Conservation (phyloP, 2,888 invertebrate species). For the Emmelina monodactyla region DNA sequence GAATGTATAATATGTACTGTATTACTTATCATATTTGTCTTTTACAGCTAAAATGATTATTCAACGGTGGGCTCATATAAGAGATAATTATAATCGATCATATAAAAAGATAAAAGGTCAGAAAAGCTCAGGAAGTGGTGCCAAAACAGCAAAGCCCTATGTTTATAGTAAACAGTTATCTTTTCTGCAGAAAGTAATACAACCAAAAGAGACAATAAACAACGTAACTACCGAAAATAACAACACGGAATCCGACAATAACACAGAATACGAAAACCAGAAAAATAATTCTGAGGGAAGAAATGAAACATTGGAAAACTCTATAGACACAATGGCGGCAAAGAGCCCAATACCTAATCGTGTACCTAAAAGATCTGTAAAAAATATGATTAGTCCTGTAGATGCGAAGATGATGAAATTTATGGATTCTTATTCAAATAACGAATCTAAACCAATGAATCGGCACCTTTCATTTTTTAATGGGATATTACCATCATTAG, state of each 20-base stretch:
- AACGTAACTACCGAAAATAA: constrained; percentile 2
- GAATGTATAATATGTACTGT: no score
- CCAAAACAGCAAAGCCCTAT: background rate
- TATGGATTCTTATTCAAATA: constrained; percentile 15
- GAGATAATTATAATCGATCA: background rate
- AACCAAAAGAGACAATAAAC: background rate
- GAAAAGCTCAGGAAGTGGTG: background rate
- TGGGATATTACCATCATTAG: constrained; percentile 18
- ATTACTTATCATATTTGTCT: no score
- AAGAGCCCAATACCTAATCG: constrained; percentile 8
- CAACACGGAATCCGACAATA: constrained; percentile 10
- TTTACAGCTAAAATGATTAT: background rate
- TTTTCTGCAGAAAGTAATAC: background rate
- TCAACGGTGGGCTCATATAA: background rate
- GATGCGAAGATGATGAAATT: constrained; percentile 14
- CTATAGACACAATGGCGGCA: constrained; percentile 10
- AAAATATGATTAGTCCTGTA: constrained; percentile 12
- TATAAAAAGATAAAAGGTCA: background rate
- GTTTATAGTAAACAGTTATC: background rate
- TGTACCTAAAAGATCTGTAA: constrained; percentile 8
- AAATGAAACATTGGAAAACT: constrained; percentile 13
- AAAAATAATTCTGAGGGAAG: constrained; percentile 12
- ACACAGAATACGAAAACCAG: constrained; percentile 8
- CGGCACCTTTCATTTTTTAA: constrained; percentile 16
- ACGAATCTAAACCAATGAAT: constrained; percentile 12